phyloP scores from a whole-genome alignment of 2,113 vertebrate genomes.

The Gymnarchus niloticus region DNA sequence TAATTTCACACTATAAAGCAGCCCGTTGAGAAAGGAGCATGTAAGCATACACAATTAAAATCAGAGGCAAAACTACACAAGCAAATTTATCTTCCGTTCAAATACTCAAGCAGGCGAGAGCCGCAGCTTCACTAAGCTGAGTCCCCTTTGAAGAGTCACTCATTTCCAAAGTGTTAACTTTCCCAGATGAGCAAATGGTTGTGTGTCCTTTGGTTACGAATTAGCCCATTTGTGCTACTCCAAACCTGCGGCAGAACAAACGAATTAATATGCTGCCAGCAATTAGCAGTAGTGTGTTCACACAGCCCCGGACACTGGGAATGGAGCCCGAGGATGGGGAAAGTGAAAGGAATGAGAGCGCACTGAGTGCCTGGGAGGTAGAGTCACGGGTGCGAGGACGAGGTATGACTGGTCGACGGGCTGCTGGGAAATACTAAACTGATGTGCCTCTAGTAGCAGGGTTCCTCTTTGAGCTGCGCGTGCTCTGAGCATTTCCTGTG shows the following conservation, averaged over 20 bases:
- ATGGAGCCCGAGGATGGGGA: neutral
- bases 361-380: too few species aligned
- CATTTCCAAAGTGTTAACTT: slow-evolving; percentile 29
- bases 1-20: slow-evolving; percentile 43
- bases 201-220: slow-evolving; percentile 28
- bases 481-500: neutral
- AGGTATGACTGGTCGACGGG: neutral
- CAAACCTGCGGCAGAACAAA: neutral
- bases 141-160: slow-evolving; percentile 25
- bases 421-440: slow-evolving; percentile 9
- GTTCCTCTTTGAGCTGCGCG: neutral
- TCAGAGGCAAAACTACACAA: slow-evolving; percentile 29
- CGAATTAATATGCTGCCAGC: slow-evolving; percentile 20
- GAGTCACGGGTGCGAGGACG: neutral
- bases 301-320: neutral
- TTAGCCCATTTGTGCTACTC: slow-evolving; percentile 14
- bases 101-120: slow-evolving; percentile 3
- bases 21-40: slow-evolving; percentile 35
- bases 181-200: slow-evolving; percentile 29
- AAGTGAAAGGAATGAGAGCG: neutral
- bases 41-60: slow-evolving; percentile 33
- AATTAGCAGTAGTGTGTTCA: slow-evolving; percentile 1
- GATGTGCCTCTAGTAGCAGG: neutral
- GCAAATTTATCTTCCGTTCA: slow-evolving; percentile 29
- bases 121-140: slow-evolving; percentile 13